phyloP scores from a whole-genome alignment of 2,888 invertebrate genomes.

The Andrena chrysosceles region DNA sequence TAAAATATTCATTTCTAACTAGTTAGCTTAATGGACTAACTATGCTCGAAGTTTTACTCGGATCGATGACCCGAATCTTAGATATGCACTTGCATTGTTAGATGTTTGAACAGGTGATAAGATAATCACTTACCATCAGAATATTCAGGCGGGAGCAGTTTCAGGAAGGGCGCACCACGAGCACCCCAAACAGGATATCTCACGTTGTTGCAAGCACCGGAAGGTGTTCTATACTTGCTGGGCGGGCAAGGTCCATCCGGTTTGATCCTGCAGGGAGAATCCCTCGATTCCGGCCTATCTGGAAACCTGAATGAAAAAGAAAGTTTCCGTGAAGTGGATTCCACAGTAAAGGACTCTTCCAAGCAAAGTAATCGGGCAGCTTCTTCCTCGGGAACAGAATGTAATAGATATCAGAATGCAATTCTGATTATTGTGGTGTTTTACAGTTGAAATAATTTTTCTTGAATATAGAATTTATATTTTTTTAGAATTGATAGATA shows the following conservation, averaged over 20 bases:
- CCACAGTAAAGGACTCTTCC: not conserved
- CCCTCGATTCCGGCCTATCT: constrained; percentile 66
- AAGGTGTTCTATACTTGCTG: constrained; percentile 92
- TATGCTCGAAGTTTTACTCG: too few relatives aligned
- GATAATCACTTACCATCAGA: constrained; percentile 88
- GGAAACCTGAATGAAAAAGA: constrained; percentile 69
- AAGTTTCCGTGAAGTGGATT: constrained; percentile 4
- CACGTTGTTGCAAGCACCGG: constrained; percentile 96
- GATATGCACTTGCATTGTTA: too few relatives aligned
- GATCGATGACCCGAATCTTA: too few relatives aligned
- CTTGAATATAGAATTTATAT: too few relatives aligned
- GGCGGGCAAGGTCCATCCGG: constrained; percentile 90
- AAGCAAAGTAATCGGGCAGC: not conserved
- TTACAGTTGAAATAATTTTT: too few relatives aligned
- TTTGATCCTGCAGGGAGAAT: constrained; percentile 79
- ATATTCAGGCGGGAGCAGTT: constrained; percentile 90
- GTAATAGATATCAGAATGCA: too few relatives aligned
- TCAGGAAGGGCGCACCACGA: constrained; percentile 91
- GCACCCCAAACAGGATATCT: constrained; percentile 94
- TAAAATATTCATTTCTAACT: too few relatives aligned
- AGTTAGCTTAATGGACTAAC: too few relatives aligned
- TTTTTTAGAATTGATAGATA: too few relatives aligned
- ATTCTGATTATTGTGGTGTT: too few relatives aligned
- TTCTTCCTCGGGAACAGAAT: not conserved
- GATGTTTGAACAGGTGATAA: too few relatives aligned